A percentile compares a stretch with the other conserved stretches of the same genome.
phyloP scores from a whole-genome alignment of 2,888 invertebrate species.

The Drosophila hamatofila region DNA sequence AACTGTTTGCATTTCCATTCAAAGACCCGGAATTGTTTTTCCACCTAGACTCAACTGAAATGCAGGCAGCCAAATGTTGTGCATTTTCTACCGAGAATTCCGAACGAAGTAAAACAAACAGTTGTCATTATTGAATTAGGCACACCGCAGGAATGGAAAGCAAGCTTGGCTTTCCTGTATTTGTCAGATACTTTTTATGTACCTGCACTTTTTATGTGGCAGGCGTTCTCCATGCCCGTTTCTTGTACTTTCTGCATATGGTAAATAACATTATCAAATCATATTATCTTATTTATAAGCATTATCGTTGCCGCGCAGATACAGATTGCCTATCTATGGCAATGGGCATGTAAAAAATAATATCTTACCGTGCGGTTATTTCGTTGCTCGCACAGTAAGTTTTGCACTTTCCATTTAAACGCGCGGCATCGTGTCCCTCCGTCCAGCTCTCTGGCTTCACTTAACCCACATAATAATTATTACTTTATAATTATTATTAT shows the following conservation, averaged over 20 bases:
- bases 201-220: conserved; percentile 1
- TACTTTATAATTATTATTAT: conserved; percentile 42
- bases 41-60: conserved; percentile 1
- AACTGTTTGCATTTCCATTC: conserved; percentile 70
- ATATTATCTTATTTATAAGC: conserved; percentile 85
- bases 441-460: not conserved
- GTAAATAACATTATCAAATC: conserved; percentile 85
- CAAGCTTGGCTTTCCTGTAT: conserved; percentile 16
- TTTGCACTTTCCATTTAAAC: conserved; percentile 81
- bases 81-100: conserved; percentile 39
- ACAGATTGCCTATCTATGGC: conserved; percentile 83
- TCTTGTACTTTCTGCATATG: conserved; percentile 81
- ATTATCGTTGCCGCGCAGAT: conserved; percentile 82
- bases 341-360: conserved; percentile 77
- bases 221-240: conserved; percentile 27
- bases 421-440: conserved; percentile 47
- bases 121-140: conserved; percentile 57
- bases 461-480: conserved; percentile 30
- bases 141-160: conserved; percentile 32
- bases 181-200: conserved; percentile 21
- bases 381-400: conserved; percentile 79
- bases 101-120: conserved; percentile 33
- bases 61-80: conserved; percentile 29
- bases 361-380: conserved; percentile 80
- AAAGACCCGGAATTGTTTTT: conserved; percentile 12